These are phyloP conservation scores for Mus musculus DNA, from an alignment of 2,113 vertebrate genomes.

Conservation along the genomic window GRCm39 chrX:6742501-6743000, in stretches of 20 bases:
- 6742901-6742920: conserved; percentile 12
- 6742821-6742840: not conserved
- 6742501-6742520: not conserved
- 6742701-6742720: too few relatives aligned
- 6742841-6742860: conserved; percentile 52
- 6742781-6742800: conserved; percentile 14
- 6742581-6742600: not conserved
- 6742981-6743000: not conserved
- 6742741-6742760: not conserved
- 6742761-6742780: not conserved
- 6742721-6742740: not conserved
- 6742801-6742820: not conserved
- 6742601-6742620: not conserved
- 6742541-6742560: not conserved
- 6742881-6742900: not conserved
- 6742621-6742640: not conserved
- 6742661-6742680: not conserved
- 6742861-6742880: not conserved
- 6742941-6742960: conserved; percentile 7
- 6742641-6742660: not conserved
- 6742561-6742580: not conserved
- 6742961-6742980: conserved; percentile 11
- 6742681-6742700: not conserved
- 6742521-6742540: too few relatives aligned
- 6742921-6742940: conserved; percentile 32